A percentile compares a stretch with the other conserved stretches of the same genome.
Evolutionary conservation across 35 echinoderm and acorn worm genomes (phyloP).

Genomic region (Stichopus chloronotus): DNA sequence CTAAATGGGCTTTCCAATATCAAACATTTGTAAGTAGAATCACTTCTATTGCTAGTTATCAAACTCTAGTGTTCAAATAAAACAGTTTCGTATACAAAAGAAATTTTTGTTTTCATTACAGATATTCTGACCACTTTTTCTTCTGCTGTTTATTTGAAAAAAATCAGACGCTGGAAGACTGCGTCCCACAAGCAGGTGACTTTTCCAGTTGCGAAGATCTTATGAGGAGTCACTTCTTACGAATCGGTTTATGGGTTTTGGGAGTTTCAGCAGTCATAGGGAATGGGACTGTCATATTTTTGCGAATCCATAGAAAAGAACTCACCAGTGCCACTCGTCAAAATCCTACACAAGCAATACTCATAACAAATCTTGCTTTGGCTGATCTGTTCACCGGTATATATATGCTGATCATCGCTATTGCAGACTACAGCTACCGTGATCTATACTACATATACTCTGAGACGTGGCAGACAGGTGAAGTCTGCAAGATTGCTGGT

Average conservation of each 20-base stretch:
- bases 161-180: background rate
- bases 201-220: constrained; percentile 91
- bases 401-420: constrained; percentile 72
- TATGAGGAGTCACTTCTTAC: constrained; percentile 75
- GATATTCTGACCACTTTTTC: constrained; percentile 76
- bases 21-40: too few relatives aligned
- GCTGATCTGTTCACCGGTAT: constrained; percentile 66
- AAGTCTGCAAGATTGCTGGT: constrained; percentile 63
- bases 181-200: constrained; percentile 66
- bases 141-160: constrained; percentile 75
- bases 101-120: background rate
- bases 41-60: too few relatives aligned
- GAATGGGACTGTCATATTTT: constrained; percentile 69
- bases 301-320: constrained; percentile 60
- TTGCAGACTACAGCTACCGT: constrained; percentile 49
- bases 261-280: constrained; percentile 83
- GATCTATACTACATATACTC: constrained; percentile 52
- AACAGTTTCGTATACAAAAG: too few relatives aligned
- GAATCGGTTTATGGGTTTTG: constrained; percentile 82
- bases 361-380: constrained; percentile 66
- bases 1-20: too few relatives aligned
- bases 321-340: background rate
- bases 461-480: constrained; percentile 34
- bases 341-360: constrained; percentile 33
- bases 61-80: too few relatives aligned